Conservation (phyloP, 2,113 vertebrate genomes). For the Casuarius casuarius region DNA sequence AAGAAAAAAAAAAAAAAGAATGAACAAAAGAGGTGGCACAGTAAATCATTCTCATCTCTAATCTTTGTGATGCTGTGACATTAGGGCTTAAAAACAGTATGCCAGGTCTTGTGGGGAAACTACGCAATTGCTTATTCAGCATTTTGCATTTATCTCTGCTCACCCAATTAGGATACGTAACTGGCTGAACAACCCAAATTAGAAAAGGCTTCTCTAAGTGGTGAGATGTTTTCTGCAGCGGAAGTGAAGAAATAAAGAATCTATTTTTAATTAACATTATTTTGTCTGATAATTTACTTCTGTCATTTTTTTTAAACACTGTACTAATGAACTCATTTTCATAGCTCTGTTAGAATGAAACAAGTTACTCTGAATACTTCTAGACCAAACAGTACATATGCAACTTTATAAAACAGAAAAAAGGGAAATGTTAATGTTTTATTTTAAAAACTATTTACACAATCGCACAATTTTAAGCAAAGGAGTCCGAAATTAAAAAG, state of each 20-base stretch:
- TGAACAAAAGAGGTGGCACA: background rate
- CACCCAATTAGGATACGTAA: background rate
- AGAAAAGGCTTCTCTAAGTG: background rate
- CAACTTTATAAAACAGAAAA: background rate
- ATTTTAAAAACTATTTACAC: background rate
- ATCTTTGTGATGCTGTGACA: background rate
- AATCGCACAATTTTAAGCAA: background rate
- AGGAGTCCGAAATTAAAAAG: background rate
- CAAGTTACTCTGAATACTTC: background rate
- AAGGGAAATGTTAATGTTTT: background rate
- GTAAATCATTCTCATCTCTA: background rate
- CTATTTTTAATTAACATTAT: background rate
- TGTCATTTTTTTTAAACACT: background rate
- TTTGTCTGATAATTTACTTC: slow-evolving; percentile 15
- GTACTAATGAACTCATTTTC: slow-evolving; percentile 25
- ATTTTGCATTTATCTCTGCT: background rate
- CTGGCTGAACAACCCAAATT: background rate
- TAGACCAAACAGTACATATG: background rate
- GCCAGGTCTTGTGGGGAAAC: background rate
- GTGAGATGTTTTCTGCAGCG: background rate
- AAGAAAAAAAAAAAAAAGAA: background rate
- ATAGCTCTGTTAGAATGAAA: background rate
- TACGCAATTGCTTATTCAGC: background rate
- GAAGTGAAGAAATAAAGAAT: slow-evolving; percentile 11
- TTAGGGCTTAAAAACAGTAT: background rate